These are phyloP conservation scores for Pelagia noctiluca DNA, from an alignment of 30 jellyfish, hydroid and myxozoan genomes.

Conservation along the genomic window DNA sequence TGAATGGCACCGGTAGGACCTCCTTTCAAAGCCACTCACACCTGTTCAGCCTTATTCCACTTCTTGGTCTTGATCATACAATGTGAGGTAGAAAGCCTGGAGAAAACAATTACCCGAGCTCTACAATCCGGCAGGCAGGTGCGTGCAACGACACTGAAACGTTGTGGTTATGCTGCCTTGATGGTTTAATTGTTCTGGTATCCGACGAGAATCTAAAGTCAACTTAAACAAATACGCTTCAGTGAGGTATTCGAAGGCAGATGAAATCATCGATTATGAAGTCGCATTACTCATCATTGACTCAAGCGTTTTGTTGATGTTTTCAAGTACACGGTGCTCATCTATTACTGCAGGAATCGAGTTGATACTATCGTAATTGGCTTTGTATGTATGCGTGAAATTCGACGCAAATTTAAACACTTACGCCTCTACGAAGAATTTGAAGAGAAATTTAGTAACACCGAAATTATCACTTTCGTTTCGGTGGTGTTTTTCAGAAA, in stretches of 20 bases:
- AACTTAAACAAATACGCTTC: not conserved
- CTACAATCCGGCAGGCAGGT: slow-evolving; percentile 1
- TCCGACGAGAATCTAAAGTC: not conserved
- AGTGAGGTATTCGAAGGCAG: not conserved
- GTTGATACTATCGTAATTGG: not conserved
- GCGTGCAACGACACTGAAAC: not conserved
- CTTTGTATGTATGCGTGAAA: no score
- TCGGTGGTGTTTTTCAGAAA: no score
- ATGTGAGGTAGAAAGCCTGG: not conserved
- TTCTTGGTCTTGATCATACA: not conserved
- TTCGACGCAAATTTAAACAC: no score
- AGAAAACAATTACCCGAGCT: not conserved
- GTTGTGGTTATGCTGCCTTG: not conserved
- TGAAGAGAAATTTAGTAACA: no score
- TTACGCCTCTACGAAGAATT: no score
- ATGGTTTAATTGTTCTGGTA: slow-evolving; percentile 1
- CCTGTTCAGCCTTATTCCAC: not conserved
- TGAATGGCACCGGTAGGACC: slow-evolving; percentile 48
- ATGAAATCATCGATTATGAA: no score
- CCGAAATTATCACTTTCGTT: no score
- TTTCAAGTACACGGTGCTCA: not conserved
- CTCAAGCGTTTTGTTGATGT: no score
- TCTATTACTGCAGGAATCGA: not conserved
- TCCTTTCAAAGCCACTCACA: not conserved
- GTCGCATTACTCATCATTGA: no score